Evolutionary conservation across 2,797 vertebrate species (phyloP), one percentile per base, ranked within the genome.

Genomic region (Enteromius anoplus): DNA sequence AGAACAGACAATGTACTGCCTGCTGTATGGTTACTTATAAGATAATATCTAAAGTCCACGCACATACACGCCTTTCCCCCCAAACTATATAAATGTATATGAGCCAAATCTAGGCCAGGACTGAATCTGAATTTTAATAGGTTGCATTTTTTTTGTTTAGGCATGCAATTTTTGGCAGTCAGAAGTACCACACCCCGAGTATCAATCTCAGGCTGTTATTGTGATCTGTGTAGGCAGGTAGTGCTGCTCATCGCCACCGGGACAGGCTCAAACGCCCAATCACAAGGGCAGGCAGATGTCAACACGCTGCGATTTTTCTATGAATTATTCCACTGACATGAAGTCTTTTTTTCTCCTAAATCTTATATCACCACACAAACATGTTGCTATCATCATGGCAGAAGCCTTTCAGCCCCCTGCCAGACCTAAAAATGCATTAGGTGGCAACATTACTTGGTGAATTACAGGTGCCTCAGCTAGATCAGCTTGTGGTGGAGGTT

Each of bases 21-120:
- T 87, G 32, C 49, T 77, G 80, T 84, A 87, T 87, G 87, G 91
- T 92, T 92, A 90, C 91, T 93, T 93, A 91, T 88, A 32, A 91
- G 93, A 94, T 94, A 89, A 91, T 91, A 94, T 94, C 94, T 90
- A 92, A 94, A 89, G 88, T 91, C 86, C 88, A 81, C 7, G 86
- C 12, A 87, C 86, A 77, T 81, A 42, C 76, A 79, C 66, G 77
- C 45, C 62, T 79, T 77, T 86, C 84, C 86, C 42, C 37, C 91
- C 88, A 92, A 91, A 94, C 93, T 93, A 94, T 95, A 95, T 95
- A 95, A 94, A 94, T 94, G 93, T 93, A 95, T 95, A 95, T 94
- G 92, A 95, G 92, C 70, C 78, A 92, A 89, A 94, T 92, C 89
- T 93, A 87, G 92, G 93, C 47, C 92, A 91, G 88, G 91, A 83